Evolutionary conservation across 2,113 vertebrate genomes (phyloP).

Genomic region (Loxodonta africana): DNA sequence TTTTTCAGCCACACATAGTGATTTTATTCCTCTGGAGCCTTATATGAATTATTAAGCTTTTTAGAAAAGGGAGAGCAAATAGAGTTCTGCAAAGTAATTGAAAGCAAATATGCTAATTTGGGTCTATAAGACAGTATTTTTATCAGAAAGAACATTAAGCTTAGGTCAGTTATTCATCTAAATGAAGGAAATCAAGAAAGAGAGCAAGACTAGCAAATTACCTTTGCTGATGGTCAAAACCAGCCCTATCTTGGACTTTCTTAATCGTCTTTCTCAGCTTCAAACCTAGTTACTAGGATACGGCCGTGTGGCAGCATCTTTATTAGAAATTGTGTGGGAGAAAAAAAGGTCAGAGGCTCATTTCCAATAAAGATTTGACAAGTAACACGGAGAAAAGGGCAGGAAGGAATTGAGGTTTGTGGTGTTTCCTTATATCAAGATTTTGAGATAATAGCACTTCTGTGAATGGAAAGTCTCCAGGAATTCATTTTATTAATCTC

Average conservation of each 20-base stretch:
- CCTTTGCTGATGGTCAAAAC: conserved; percentile 58
- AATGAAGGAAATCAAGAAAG: conserved; percentile 59
- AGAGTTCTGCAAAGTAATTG: conserved; percentile 78
- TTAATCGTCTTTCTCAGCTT: conserved; percentile 75
- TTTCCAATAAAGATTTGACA: conserved; percentile 80
- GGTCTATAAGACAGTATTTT: conserved; percentile 67
- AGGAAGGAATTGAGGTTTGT: conserved; percentile 64
- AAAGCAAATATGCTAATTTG: conserved; percentile 79
- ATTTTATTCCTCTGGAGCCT: conserved; percentile 67
- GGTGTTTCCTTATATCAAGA: conserved; percentile 67
- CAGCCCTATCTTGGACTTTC: conserved; percentile 62
- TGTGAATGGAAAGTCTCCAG: conserved; percentile 53
- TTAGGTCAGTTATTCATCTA: conserved; percentile 71
- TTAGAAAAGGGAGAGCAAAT: conserved; percentile 74
- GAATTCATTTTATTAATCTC: conserved; percentile 59
- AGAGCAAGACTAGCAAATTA: conserved; percentile 62
- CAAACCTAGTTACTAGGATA: conserved; percentile 80
- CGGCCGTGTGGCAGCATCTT: conserved; percentile 69
- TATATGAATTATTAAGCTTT: conserved; percentile 75
- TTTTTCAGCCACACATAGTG: conserved; percentile 54
- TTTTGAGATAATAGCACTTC: conserved; percentile 74
- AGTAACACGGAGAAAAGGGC: conserved; percentile 74
- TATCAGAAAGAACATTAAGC: conserved; percentile 68
- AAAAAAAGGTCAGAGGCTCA: conserved; percentile 78
- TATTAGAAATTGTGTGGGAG: conserved; percentile 78